These are phyloP conservation scores for Gandaritis pyraliata DNA, from an alignment of 2,888 invertebrate genomes.

Conservation along the genomic window DNA sequence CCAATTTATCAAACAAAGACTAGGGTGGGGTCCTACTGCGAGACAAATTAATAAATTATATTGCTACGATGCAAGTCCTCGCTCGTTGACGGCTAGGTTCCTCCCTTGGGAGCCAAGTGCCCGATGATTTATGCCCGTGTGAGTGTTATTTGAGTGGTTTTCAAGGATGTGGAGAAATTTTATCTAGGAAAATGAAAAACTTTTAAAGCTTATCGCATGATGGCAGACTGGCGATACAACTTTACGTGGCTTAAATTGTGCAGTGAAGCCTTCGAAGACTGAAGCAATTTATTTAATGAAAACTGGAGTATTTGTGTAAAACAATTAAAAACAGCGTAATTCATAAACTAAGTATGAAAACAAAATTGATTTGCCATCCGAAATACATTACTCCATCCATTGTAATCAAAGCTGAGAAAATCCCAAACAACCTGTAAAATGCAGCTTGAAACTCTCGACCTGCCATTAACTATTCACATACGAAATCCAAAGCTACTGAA, in stretches of 20 bases:
- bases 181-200: constrained; percentile 11
- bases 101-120: constrained; percentile 30
- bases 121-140: constrained; percentile 39
- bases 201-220: constrained; percentile 1
- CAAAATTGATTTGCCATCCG: too few species aligned
- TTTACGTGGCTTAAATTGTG: too few species aligned
- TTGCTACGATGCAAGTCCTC: constrained; percentile 49
- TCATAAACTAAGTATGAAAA: too few species aligned
- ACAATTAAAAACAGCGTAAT: too few species aligned
- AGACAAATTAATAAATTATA: constrained; percentile 66
- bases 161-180: constrained; percentile 25
- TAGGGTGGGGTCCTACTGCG: constrained; percentile 41
- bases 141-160: constrained; percentile 38
- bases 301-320: too few species aligned
- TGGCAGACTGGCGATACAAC: too few species aligned
- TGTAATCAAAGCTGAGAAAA: constrained; percentile 18
- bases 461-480: constrained; percentile 35
- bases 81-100: constrained; percentile 22
- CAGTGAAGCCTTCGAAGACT: too few species aligned
- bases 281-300: too few species aligned
- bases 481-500: constrained; percentile 36
- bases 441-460: constrained; percentile 23
- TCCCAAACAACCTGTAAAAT: constrained; percentile 22
- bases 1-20: constrained; percentile 41
- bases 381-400: too few species aligned